Conservation (phyloP, 2,888 invertebrate genomes). For the Phania funesta region DNA sequence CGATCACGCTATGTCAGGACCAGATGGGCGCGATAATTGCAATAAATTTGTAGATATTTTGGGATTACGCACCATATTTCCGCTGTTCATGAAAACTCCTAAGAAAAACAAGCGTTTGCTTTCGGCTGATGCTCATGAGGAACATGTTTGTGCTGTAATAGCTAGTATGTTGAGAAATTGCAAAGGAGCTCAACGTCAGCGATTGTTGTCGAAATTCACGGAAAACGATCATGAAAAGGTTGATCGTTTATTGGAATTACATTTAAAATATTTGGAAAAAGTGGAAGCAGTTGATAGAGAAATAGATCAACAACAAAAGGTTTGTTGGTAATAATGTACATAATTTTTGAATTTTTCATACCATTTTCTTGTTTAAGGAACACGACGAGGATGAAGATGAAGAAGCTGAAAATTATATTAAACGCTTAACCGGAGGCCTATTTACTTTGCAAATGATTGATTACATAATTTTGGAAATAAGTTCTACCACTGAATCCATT, state of each 20-base stretch:
- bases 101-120: slow-evolving; percentile 89
- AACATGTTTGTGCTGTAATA: slow-evolving; percentile 96
- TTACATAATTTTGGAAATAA: slow-evolving; percentile 90
- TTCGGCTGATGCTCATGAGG: slow-evolving; percentile 94
- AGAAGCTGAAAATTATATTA: slow-evolving; percentile 92
- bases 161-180: slow-evolving; percentile 96
- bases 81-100: slow-evolving; percentile 99
- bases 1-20: slow-evolving; percentile 97
- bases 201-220: slow-evolving; percentile 96
- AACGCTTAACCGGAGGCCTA: slow-evolving; percentile 95
- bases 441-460: slow-evolving; percentile 97
- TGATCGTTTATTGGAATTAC: slow-evolving; percentile 96
- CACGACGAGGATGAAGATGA: slow-evolving; percentile 84
- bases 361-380: slow-evolving; percentile 69
- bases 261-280: slow-evolving; percentile 97
- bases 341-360: background rate
- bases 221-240: slow-evolving; percentile 99
- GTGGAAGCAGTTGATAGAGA: slow-evolving; percentile 91
- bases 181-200: slow-evolving; percentile 92
- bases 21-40: slow-evolving; percentile 96
- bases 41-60: slow-evolving; percentile 99
- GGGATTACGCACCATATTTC: slow-evolving; percentile 97
- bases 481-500: slow-evolving; percentile 85
- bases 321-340: no score
- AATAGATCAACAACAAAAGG: slow-evolving; percentile 83